Conservation (phyloP, 2,113 vertebrate genomes). For the rat (Rattus norvegicus) region DNA sequence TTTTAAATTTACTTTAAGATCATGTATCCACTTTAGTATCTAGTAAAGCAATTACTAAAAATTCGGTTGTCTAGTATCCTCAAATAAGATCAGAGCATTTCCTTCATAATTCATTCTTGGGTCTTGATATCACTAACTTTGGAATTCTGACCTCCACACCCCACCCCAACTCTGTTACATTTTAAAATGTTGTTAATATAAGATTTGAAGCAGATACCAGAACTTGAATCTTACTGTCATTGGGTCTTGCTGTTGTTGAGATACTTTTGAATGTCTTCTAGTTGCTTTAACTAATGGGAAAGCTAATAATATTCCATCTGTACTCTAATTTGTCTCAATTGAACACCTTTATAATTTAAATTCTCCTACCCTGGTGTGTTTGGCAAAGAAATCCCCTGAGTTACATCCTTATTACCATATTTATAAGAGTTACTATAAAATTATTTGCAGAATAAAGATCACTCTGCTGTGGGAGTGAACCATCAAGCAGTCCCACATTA, state of each 20-base stretch:
- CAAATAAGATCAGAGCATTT: slow-evolving; percentile 48
- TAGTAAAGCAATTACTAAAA: slow-evolving; percentile 12
- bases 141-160: slow-evolving; percentile 44
- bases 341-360: slow-evolving; percentile 24
- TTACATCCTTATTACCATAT: neutral
- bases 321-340: slow-evolving; percentile 22
- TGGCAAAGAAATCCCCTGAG: neutral
- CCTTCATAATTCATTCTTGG: slow-evolving; percentile 45
- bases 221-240: neutral
- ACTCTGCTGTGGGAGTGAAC: neutral
- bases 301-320: slow-evolving; percentile 50
- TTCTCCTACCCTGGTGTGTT: neutral
- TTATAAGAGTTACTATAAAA: neutral
- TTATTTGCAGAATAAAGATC: slow-evolving; percentile 13
- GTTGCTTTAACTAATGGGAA: slow-evolving; percentile 40
- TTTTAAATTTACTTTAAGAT: slow-evolving; percentile 62
- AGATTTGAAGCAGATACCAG: slow-evolving; percentile 64
- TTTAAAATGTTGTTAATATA: slow-evolving; percentile 37
- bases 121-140: slow-evolving; percentile 50
- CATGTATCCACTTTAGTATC: neutral
- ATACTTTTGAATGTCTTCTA: neutral
- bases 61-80: slow-evolving; percentile 62
- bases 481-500: neutral
- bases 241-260: neutral
- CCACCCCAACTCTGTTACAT: slow-evolving; percentile 50